Percentiles rank a stretch among this genome's conserved stretches.
Conservation (phyloP, 2,888 invertebrate species). For the Ophonus ardosiacus region DNA sequence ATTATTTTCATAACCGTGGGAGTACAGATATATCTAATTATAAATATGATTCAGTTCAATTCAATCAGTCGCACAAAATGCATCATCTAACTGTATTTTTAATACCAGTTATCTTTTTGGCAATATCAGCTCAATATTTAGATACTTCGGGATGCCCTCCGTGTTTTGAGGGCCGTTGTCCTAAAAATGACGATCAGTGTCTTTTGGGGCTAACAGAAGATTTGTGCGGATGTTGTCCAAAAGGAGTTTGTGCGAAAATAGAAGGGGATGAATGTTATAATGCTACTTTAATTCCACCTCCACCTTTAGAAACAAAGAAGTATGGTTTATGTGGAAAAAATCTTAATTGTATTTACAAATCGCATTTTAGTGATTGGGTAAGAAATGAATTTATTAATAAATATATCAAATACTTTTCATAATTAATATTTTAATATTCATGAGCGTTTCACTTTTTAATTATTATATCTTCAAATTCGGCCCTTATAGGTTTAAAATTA, state of each 20-base stretch:
- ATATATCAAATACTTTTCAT: too few relatives aligned
- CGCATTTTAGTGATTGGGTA: conserved; percentile 23
- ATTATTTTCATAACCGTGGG: conserved; percentile 46
- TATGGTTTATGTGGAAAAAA: conserved; percentile 40
- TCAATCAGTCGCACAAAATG: conserved; percentile 36
- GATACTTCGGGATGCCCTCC: conserved; percentile 42
- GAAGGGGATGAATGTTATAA: conserved; percentile 55
- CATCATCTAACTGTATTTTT: conserved; percentile 8
- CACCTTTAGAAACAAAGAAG: conserved; percentile 41
- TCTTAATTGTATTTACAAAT: conserved; percentile 52
- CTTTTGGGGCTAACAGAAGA: conserved; percentile 11
- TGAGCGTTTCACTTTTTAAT: too few relatives aligned
- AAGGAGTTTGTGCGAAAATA: conserved; percentile 50
- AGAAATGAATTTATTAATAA: not conserved
- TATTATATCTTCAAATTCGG: too few relatives aligned
- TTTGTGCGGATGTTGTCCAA: conserved; percentile 40
- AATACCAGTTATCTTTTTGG: not conserved
- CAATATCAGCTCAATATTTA: conserved; percentile 23
- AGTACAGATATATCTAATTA: conserved; percentile 29
- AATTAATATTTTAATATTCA: too few relatives aligned
- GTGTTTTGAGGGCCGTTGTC: conserved; percentile 30
- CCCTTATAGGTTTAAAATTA: too few relatives aligned
- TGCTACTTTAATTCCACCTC: conserved; percentile 13
- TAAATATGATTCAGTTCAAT: conserved; percentile 48
- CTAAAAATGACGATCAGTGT: conserved; percentile 40